A percentile compares a stretch with the other conserved stretches of the same genome.
phyloP scores from a whole-genome alignment of 1,140 invertebrate species.

The Cephus cinctus region DNA sequence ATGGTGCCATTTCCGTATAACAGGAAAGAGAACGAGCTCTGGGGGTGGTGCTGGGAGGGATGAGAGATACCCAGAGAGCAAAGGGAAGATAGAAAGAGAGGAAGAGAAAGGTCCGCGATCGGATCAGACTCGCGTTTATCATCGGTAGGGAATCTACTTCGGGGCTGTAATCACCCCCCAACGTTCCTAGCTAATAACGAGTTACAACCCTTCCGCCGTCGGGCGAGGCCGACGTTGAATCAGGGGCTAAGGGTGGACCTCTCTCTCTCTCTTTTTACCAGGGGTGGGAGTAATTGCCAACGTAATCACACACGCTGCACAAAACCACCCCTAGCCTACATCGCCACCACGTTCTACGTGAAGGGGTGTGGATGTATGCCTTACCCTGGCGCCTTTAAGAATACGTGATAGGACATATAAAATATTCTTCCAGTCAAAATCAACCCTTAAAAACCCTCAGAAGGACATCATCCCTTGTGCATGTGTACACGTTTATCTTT shows the following conservation, averaged over 20 bases:
- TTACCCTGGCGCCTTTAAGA: not conserved
- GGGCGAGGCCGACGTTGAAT: slow-evolving; percentile 19
- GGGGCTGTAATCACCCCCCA: slow-evolving; percentile 44
- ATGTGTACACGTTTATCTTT: no score
- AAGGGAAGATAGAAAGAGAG: slow-evolving; percentile 4
- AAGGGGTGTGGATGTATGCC: not conserved
- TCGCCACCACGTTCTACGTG: not conserved
- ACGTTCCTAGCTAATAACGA: slow-evolving; percentile 46
- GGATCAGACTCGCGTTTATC: slow-evolving; percentile 43
- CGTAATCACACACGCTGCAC: slow-evolving; percentile 50
- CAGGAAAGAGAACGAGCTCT: not conserved
- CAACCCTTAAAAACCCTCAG: no score
- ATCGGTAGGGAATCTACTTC: slow-evolving; percentile 42
- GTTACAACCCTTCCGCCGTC: slow-evolving; percentile 44
- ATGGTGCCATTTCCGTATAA: slow-evolving; percentile 17
- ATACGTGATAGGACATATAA: no score
- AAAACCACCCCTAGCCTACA: slow-evolving; percentile 25
- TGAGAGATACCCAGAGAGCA: not conserved
- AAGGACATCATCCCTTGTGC: no score
- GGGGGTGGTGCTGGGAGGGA: not conserved
- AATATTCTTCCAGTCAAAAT: no score
- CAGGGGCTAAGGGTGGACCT: slow-evolving; percentile 3
- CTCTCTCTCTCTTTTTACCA: no score
- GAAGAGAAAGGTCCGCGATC: slow-evolving; percentile 17
- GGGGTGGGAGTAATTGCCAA: slow-evolving; percentile 50